phyloP scores from a whole-genome alignment of 2,113 vertebrate species.

The Procavia capensis region DNA sequence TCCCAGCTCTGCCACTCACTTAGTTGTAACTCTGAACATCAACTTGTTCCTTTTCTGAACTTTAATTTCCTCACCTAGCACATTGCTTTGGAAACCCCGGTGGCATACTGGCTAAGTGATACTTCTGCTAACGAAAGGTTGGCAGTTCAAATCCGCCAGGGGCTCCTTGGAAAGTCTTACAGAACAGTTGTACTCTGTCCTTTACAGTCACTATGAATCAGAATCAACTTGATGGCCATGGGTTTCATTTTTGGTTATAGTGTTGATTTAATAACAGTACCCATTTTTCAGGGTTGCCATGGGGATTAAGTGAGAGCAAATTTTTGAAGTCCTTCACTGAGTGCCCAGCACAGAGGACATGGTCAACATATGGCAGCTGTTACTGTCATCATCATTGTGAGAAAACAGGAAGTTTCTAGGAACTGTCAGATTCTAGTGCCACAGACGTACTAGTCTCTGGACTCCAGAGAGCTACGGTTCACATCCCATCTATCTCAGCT shows the following conservation, averaged over 20 bases:
- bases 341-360: neutral
- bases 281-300: neutral
- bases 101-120: too few relatives aligned
- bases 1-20: neutral
- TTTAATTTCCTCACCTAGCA: neutral
- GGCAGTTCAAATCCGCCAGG: too few relatives aligned
- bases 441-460: neutral
- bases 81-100: too few relatives aligned
- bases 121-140: too few relatives aligned
- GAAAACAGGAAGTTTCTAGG: neutral
- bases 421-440: neutral
- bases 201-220: too few relatives aligned
- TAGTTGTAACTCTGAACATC: neutral
- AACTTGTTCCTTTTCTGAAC: neutral
- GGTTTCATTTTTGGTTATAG: too few relatives aligned
- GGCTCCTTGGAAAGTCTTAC: too few relatives aligned
- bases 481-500: neutral
- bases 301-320: conserved; percentile 2
- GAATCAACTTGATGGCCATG: too few relatives aligned
- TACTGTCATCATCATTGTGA: neutral
- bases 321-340: neutral
- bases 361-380: neutral
- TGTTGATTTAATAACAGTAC: neutral
- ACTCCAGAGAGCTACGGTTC: neutral
- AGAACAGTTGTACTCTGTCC: too few relatives aligned